phyloP scores from a whole-genome alignment of 92 coral and sea anemone genomes.

The Pocillopora grandis region DNA sequence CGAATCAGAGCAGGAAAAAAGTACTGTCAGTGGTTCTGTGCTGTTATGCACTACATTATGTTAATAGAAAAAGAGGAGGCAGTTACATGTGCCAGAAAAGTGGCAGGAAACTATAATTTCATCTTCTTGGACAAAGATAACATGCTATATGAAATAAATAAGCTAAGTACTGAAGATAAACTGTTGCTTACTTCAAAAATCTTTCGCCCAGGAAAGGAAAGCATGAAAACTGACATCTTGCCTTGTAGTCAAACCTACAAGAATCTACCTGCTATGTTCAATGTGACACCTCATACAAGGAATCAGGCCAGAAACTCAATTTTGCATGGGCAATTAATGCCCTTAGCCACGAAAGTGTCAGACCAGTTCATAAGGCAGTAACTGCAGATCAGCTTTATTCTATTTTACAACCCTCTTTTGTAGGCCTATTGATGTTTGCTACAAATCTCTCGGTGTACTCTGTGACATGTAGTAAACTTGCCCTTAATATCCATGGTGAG shows the following conservation, averaged over 20 bases:
- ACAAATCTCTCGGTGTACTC: constrained; percentile 36
- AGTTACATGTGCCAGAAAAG: constrained; percentile 7
- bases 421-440: constrained; percentile 33
- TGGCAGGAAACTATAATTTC: constrained; percentile 1
- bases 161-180: constrained; percentile 6
- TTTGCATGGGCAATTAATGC: not conserved
- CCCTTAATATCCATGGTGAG: constrained; percentile 26
- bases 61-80: not conserved
- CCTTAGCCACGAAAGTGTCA: not conserved
- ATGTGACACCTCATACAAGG: constrained; percentile 37
- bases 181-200: constrained; percentile 14
- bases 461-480: constrained; percentile 27
- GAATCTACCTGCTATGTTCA: constrained; percentile 13
- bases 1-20: constrained; percentile 7
- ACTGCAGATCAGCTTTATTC: constrained; percentile 32
- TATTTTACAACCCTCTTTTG: constrained; percentile 25
- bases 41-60: not conserved
- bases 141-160: constrained; percentile 7
- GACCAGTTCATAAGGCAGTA: constrained; percentile 18
- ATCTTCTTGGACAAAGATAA: constrained; percentile 28
- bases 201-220: constrained; percentile 19
- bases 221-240: constrained; percentile 29
- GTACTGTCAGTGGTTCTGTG: constrained; percentile 2
- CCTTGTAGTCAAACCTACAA: constrained; percentile 36
- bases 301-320: constrained; percentile 27